Percentiles rank a stretch among this genome's conserved stretches.
Conservation (phyloP, 1,140 invertebrate species). For the Neodiprion virginianus region DNA sequence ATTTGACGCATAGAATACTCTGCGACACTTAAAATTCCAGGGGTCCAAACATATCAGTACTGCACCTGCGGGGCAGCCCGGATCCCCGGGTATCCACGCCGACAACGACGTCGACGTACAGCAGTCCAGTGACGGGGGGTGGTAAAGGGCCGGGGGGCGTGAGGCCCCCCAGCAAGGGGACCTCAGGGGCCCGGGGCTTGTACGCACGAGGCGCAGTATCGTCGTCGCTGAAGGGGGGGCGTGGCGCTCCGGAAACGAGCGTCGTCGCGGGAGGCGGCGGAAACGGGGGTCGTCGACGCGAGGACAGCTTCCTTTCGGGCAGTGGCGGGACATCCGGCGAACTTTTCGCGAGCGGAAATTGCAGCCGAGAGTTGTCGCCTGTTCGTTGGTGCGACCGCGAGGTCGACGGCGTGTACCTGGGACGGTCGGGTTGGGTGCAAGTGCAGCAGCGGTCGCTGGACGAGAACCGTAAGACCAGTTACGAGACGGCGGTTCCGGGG, state of each 20-base stretch:
- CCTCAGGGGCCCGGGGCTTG: constrained; percentile 32
- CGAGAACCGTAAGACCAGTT: constrained; percentile 58
- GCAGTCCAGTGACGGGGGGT: constrained; percentile 22
- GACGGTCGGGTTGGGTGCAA: constrained; percentile 67
- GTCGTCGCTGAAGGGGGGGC: constrained; percentile 42
- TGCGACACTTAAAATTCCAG: constrained; percentile 49
- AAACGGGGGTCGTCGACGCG: constrained; percentile 39
- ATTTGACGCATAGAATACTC: too few relatives aligned
- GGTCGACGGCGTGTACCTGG: constrained; percentile 67
- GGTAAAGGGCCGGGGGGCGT: too few relatives aligned
- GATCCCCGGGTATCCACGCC: constrained; percentile 62
- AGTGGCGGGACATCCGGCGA: constrained; percentile 56
- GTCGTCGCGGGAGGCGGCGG: constrained; percentile 41
- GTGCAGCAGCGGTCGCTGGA: constrained; percentile 67
- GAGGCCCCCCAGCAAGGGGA: constrained; percentile 36
- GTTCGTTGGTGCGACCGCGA: constrained; percentile 68
- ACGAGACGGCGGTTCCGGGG: constrained; percentile 44
- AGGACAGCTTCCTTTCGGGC: constrained; percentile 47
- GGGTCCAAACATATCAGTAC: constrained; percentile 64
- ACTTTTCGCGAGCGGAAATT: constrained; percentile 53
- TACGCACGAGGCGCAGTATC: constrained; percentile 50
- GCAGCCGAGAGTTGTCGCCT: constrained; percentile 65
- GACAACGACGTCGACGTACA: constrained; percentile 33
- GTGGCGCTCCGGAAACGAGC: too few relatives aligned
- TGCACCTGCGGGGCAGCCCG: constrained; percentile 64